Evolutionary conservation across 2,113 vertebrate genomes (phyloP), one percentile per base, ranked within the genome.

Genomic region (Pampusana beccarii): DNA sequence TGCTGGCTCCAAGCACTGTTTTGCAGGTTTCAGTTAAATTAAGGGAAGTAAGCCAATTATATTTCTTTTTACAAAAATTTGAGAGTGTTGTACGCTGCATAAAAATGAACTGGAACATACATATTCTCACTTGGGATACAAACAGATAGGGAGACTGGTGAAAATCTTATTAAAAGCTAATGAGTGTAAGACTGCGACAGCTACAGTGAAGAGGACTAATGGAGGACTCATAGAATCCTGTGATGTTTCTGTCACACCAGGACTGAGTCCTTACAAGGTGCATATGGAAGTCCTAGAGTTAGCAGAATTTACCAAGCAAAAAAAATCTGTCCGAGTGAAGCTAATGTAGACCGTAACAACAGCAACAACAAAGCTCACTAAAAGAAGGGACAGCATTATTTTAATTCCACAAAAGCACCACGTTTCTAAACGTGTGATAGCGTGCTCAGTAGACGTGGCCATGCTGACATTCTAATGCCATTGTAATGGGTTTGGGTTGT

Each of bases 341-440:
- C 25, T 61, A 36, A 1, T 2, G 4, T 4, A 40, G 17, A 2
- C 36, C 3, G 1, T 6, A 51, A 12, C 40, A 53, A 5, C 10
- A 62, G 33, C 34, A 50, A 24, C 3, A 46, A 34, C 44, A 24
- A 66, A 72, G 28, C 21, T 23, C 20, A 3, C 36, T 46, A 9
- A 3, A 34, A 65, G 56, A 50, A 74, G 3, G 33, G 7, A 2
- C 21, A 24, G 8, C 26, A 8, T 10, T 8, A 0, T 64, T 67
- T 67, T 8, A 29, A 23, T 24, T 15, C 17, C 33, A 11, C 5
- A 23, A 50, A 7, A 36, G 5, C 34, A 7, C 20, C 21, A 29
- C 24, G 9, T 11, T 3, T 19, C 16, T 75, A 69, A 65, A 65
- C 16, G 0, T 42, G 14, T 29, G 33, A 21, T 14, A 51, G 36